phyloP scores from a whole-genome alignment of 1,140 invertebrate species.

The Ooceraea biroi region DNA sequence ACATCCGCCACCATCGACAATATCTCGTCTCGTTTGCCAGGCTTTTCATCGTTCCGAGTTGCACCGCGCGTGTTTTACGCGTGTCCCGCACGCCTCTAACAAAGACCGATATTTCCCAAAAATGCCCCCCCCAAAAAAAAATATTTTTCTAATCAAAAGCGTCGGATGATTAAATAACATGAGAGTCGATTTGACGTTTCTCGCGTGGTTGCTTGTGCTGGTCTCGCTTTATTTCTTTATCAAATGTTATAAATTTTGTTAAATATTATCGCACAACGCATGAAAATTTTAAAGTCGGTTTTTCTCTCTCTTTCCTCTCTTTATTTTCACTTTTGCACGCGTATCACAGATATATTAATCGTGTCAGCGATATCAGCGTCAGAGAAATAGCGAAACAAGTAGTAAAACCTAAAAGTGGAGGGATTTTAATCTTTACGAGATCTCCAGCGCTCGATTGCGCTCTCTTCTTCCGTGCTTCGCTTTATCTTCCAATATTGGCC shows the following conservation, averaged over 20 bases:
- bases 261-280: too few species aligned
- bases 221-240: too few species aligned
- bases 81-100: not conserved
- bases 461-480: not conserved
- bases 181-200: too few species aligned
- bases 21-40: conserved; percentile 23
- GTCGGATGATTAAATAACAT: too few species aligned
- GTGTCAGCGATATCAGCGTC: not conserved
- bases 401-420: not conserved
- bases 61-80: not conserved
- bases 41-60: not conserved
- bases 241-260: too few species aligned
- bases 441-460: not conserved
- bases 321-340: not conserved
- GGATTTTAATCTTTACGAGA: not conserved
- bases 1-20: not conserved
- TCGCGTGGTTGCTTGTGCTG: too few species aligned
- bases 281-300: too few species aligned
- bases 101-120: not conserved
- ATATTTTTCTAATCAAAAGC: too few species aligned
- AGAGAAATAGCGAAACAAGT: not conserved
- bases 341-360: not conserved
- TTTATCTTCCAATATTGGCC: not conserved
- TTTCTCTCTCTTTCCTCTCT: not conserved
- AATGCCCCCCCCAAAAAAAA: too few species aligned